Conservation (phyloP, 2,797 vertebrate genomes). For the Ptychadena robeensis region DNA sequence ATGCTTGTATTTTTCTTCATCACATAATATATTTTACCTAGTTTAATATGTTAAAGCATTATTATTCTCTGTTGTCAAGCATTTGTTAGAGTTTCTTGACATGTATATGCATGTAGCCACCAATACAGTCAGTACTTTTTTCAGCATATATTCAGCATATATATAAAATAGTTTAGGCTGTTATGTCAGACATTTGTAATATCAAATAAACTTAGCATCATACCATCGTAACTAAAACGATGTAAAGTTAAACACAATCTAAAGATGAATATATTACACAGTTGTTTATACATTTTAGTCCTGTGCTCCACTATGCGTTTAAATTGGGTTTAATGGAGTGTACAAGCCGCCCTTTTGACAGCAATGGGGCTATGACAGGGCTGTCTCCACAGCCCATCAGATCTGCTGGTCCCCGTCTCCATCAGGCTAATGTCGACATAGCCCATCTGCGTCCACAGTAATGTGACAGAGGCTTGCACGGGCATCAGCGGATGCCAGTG, state of each 20-base stretch:
- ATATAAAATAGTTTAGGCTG: background rate
- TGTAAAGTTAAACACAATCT: background rate
- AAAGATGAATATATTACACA: too few relatives aligned
- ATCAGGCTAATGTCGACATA: too few relatives aligned
- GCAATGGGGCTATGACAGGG: too few relatives aligned
- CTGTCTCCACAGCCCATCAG: too few relatives aligned
- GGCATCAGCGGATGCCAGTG: too few relatives aligned
- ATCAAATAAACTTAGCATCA: background rate
- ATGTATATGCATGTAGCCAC: background rate
- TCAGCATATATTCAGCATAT: background rate
- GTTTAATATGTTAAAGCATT: background rate
- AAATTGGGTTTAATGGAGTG: background rate
- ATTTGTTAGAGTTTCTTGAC: background rate
- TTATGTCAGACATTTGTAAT: background rate
- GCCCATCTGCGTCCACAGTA: too few relatives aligned
- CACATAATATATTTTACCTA: background rate
- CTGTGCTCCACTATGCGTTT: too few relatives aligned
- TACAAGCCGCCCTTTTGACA: too few relatives aligned
- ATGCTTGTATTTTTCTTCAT: background rate
- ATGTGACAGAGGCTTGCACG: too few relatives aligned
- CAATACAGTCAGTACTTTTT: background rate
- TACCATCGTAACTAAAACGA: background rate
- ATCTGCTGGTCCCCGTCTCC: too few relatives aligned
- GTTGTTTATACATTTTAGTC: too few relatives aligned
- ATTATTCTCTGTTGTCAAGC: background rate